phyloP scores from a whole-genome alignment of 1,140 invertebrate species.

The Drosophila sucinea region DNA sequence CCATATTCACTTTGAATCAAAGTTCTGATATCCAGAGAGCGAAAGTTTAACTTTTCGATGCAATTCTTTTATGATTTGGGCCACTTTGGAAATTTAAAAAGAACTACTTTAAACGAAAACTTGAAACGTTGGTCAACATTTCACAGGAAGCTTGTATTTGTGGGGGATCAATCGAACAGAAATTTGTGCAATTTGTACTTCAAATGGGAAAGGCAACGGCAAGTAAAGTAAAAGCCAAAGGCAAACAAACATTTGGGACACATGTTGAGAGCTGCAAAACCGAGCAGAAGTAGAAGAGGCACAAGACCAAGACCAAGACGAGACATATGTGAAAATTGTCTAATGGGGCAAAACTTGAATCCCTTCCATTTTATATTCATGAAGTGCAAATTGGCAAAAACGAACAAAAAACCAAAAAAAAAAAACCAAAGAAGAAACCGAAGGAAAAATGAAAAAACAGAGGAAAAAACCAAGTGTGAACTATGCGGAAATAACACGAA shows the following conservation, averaged over 20 bases:
- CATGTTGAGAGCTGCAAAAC: conserved; percentile 15
- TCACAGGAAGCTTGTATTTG: conserved; percentile 49
- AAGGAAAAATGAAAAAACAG: not conserved
- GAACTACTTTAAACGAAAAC: conserved; percentile 1
- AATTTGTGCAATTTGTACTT: conserved; percentile 10
- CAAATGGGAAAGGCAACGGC: conserved; percentile 4
- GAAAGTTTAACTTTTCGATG: not conserved
- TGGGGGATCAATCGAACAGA: conserved; percentile 59
- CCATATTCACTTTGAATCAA: too few species aligned
- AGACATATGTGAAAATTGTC: conserved; percentile 75
- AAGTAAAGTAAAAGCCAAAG: conserved; percentile 15
- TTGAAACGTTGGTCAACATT: conserved; percentile 46
- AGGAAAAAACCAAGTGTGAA: conserved; percentile 41
- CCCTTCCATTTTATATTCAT: conserved; percentile 67
- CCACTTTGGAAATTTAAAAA: not conserved
- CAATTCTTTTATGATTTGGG: not conserved
- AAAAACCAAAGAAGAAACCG: conserved; percentile 4
- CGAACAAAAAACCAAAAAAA: conserved; percentile 41
- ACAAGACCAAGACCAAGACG: conserved; percentile 27
- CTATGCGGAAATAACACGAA: conserved; percentile 78
- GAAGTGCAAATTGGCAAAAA: conserved; percentile 77
- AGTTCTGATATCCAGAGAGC: not conserved
- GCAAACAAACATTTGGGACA: conserved; percentile 50
- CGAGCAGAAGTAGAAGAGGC: not conserved
- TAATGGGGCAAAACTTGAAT: conserved; percentile 62